phyloP scores from a whole-genome alignment of 2,113 vertebrate genomes.

The Oceanodroma tethys region DNA sequence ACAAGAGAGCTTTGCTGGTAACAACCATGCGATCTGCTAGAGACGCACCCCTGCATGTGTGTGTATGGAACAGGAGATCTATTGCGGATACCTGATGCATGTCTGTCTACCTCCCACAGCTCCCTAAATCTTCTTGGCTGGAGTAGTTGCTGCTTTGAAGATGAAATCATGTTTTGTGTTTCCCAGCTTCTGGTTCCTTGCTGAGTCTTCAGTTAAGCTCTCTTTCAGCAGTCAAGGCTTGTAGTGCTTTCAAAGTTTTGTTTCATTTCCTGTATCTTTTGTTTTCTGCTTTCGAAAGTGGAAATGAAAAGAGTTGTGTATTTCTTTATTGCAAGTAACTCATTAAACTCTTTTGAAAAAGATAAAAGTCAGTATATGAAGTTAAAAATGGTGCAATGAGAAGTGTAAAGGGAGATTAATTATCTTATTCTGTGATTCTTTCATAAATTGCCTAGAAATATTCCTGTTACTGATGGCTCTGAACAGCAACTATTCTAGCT shows the following conservation, averaged over 20 bases:
- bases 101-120: neutral
- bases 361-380: neutral
- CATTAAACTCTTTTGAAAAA: neutral
- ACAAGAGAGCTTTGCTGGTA: neutral
- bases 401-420: neutral
- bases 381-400: neutral
- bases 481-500: neutral
- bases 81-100: neutral
- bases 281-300: neutral
- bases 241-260: neutral
- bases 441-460: neutral
- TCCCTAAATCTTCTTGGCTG: neutral
- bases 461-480: neutral
- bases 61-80: neutral
- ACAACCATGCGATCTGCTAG: neutral
- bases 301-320: neutral
- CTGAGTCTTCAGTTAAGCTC: neutral
- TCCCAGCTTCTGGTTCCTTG: neutral
- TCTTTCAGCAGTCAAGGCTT: neutral
- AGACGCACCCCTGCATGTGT: neutral
- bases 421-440: neutral
- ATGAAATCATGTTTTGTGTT: neutral
- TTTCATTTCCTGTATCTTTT: neutral
- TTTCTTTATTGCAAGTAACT: neutral
- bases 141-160: neutral